Base-by-base conservation (phyloP, 2,888 invertebrate genomes). In the Macaria notata region DNA sequence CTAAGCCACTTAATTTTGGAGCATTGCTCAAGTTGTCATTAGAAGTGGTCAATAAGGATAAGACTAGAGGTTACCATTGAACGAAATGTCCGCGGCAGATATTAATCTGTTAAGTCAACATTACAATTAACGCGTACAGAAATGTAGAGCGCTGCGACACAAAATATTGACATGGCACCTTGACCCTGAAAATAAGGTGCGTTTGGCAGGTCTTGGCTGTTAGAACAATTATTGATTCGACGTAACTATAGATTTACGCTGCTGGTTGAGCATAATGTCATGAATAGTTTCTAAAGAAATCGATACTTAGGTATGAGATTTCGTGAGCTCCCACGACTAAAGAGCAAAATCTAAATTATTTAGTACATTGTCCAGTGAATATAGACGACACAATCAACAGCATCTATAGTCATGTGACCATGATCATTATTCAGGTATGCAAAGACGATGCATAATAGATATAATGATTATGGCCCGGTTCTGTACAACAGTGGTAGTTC, bases 361-460 rank as follows among this genome's bases (percentile, higher is more conserved):
- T 69, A 73, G 61, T 68, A 62, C 68, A 65, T 59, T 49, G 63
- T 62, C 65, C 67, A 71, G 65, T 65, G 63, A 71, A 64, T 65
- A 64, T 33, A 49, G 7, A 44, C 43, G 72, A 65, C 65, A 71
- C 75, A 75, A 74, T 73, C 74, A 80, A 79, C 75, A 78, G 72
- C 70, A 68, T 19, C 19, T 19, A 19, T 72, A 70, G 66, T 70
- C 59, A 65, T 65, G 64, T 76, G 83, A 69, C 79, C 79, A 71
- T 81, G 81, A 80, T 81, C 66, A 78, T 71, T 81, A 83, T 81
- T 81, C 79, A 79, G 71, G 70, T 80, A 83, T 82, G 75, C 76
- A 72, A 70, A 81, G 75, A 75, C 62, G 76, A 76, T 76, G 71
- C 70, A 73, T 74, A 73, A 73, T 72, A 51, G 45, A 30, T 57